Base-by-base conservation (phyloP, 2,888 invertebrate species). In the Xestia c-nigrum region DNA sequence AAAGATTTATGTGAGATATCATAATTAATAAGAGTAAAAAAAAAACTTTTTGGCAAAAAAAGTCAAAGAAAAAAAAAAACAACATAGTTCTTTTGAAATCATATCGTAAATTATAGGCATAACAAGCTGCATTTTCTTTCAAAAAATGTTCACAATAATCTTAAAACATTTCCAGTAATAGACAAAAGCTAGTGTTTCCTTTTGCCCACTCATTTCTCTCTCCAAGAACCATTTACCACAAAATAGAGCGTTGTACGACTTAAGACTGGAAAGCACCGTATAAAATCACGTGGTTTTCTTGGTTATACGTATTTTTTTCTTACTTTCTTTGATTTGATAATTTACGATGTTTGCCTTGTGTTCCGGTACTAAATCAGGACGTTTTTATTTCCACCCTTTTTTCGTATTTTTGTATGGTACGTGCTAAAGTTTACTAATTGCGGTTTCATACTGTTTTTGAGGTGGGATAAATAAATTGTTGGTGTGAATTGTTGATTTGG, bases 311-410 rank as follows among this genome's bases (percentile, higher is more conserved):
- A 74, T 87, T 85, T 73, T 84, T 80, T 83, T 83, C 85, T 71
- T 82, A 69, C 70, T 77, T 68, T 86, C 76, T 88, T 85, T 88
- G 87, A 88, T 90, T 90, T 87, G 79, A 88, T 90, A 89, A 90
- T 90, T 89, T 90, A 90, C 89, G 87, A 85, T 85, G 87, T 86
- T 89, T 88, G 84, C 87, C 78, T 81, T 80, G 78, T 86, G 83
- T 81, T 85, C 55, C 74, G 69, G 78, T 84, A 85, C 83, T 90
- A 88, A 89, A 90, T 90, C 87, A 85, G 76, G 73, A 57, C 66
- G 55, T 67, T 65, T 57, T 73, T 71, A 14, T 31, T 76, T 55
- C 46, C 24, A 64, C 57, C 65, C 24, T 67, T 82, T 73, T 77
- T 76, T 67, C 55, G 77, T 74, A 71, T 69, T 76, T 81, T 66